A percentile compares a stretch with the other conserved stretches of the same genome.
These are phyloP conservation scores for Acipenser ruthenus DNA, from an alignment of 2,797 vertebrate species.

Conservation along the genomic window DNA sequence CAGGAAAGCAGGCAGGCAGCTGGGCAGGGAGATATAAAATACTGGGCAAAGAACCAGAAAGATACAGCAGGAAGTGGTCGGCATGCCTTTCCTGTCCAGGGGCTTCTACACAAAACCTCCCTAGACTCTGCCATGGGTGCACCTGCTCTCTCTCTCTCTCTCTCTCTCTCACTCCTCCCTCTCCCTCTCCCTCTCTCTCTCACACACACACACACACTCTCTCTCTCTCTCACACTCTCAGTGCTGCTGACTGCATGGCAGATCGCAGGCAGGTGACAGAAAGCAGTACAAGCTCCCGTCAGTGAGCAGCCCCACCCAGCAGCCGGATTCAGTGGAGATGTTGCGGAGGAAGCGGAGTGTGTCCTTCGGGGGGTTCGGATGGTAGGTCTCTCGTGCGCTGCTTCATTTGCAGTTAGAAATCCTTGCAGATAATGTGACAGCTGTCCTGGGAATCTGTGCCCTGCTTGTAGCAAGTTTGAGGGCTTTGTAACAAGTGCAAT, in stretches of 20 bases:
- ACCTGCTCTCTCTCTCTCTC: conserved; percentile 7
- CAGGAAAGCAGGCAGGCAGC: no score
- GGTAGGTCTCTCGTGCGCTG: conserved; percentile 58
- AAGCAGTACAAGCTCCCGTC: conserved; percentile 5
- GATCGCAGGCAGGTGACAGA: conserved; percentile 20
- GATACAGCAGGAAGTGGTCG: neutral
- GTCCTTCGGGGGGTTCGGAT: conserved; percentile 89
- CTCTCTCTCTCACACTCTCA: neutral
- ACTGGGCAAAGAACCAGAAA: no score
- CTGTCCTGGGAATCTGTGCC: no score
- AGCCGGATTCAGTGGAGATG: conserved; percentile 53
- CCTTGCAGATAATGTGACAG: no score
- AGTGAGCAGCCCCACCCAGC: conserved; percentile 23
- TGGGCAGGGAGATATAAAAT: no score
- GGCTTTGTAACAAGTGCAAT: no score
- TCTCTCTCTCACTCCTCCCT: neutral
- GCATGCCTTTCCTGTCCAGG: neutral
- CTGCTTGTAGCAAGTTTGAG: no score
- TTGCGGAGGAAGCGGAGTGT: conserved; percentile 84
- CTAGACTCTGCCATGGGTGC: no score
- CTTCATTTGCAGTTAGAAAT: no score
- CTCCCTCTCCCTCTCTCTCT: neutral
- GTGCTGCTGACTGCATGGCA: neutral
- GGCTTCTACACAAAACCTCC: no score
- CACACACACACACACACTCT: neutral